Evolutionary conservation across 1,140 invertebrate species (phyloP).

Genomic region (Brachionus rotundiformis): DNA sequence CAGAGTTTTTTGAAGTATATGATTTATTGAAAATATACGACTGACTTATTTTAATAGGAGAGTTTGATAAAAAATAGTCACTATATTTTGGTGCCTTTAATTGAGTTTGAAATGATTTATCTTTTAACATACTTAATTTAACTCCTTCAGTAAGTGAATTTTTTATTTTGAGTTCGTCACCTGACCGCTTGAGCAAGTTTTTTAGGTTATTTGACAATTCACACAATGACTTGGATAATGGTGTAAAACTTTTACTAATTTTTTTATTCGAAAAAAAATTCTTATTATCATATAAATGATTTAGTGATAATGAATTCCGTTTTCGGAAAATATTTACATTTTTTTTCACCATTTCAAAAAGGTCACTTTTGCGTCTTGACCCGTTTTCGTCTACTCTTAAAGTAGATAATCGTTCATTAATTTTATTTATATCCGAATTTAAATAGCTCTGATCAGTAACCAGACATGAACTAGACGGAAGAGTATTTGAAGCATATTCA

Average conservation of each 20-base stretch:
- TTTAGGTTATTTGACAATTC: neutral
- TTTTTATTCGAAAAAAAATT: neutral
- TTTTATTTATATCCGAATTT: neutral
- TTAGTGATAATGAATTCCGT: neutral
- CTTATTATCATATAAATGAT: constrained; percentile 15
- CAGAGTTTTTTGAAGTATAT: constrained; percentile 2
- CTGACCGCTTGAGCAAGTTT: neutral
- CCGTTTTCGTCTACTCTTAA: neutral
- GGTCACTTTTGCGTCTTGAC: neutral
- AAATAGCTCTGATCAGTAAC: neutral
- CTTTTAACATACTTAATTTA: neutral
- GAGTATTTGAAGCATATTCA: constrained; percentile 29
- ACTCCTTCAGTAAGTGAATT: neutral
- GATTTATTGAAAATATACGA: neutral
- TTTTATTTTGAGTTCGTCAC: constrained; percentile 3
- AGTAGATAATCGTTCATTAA: no score
- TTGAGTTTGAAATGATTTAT: neutral
- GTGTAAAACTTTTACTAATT: no score
- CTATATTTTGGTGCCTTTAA: neutral
- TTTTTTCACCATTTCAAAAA: neutral
- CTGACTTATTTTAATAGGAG: neutral
- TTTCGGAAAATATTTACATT: constrained; percentile 24
- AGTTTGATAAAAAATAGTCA: neutral
- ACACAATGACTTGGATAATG: neutral
- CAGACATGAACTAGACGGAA: constrained; percentile 10